These are phyloP conservation scores for Cheilosia impressa DNA, from an alignment of 2,888 invertebrate genomes.

Conservation along the genomic window DNA sequence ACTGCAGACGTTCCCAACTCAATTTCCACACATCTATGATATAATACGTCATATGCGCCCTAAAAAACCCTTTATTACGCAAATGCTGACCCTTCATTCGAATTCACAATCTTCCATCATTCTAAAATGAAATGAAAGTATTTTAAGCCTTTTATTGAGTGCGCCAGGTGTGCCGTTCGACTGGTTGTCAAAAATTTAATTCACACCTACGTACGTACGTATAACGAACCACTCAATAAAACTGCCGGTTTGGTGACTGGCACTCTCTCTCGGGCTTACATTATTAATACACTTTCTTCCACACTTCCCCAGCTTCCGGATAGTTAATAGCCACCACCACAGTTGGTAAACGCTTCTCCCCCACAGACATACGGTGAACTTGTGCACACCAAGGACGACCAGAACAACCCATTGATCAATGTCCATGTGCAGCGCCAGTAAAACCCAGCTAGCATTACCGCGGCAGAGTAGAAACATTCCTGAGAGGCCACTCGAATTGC, in stretches of 20 bases:
- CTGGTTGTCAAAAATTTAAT: not conserved
- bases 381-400: not conserved
- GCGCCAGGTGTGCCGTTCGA: not conserved
- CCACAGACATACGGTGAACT: not conserved
- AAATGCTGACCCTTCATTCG: too few species aligned
- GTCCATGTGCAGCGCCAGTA: slow-evolving; percentile 11
- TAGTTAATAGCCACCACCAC: not conserved
- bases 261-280: not conserved
- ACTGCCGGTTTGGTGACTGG: slow-evolving; percentile 1
- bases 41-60: too few species aligned
- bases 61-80: too few species aligned
- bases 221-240: slow-evolving; percentile 11
- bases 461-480: not conserved
- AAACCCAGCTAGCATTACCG: not conserved
- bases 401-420: slow-evolving; percentile 24
- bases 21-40: too few species aligned
- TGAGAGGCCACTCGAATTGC: slow-evolving; percentile 4
- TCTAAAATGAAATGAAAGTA: not conserved
- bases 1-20: too few species aligned
- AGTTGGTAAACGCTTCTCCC: not conserved
- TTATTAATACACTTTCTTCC: not conserved
- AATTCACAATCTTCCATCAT: too few species aligned
- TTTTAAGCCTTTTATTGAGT: not conserved
- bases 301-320: not conserved
- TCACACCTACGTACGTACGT: not conserved